phyloP scores from a whole-genome alignment of 2,888 invertebrate species.

The Drosophila picticornis region DNA sequence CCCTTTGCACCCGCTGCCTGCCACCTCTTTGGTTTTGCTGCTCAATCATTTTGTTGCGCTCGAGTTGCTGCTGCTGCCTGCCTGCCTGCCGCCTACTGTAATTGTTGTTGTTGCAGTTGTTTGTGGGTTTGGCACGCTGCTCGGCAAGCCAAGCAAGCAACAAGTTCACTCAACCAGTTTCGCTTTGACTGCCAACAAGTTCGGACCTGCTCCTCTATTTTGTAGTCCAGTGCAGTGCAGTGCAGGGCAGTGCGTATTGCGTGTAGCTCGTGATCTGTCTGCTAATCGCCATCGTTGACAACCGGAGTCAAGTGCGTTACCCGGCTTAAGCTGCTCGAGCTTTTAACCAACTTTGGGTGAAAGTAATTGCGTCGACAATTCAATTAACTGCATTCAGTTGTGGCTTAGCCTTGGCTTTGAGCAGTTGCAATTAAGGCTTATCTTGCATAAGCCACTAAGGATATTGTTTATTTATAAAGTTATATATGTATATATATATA shows the following conservation, averaged over 20 bases:
- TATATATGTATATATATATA: not conserved
- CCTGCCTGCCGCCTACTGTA: not conserved
- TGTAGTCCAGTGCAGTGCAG: not conserved
- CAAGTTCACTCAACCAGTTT: slow-evolving; percentile 78
- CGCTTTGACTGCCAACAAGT: slow-evolving; percentile 65
- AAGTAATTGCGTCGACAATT: slow-evolving; percentile 45
- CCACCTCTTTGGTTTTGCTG: slow-evolving; percentile 4
- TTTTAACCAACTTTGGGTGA: slow-evolving; percentile 27
- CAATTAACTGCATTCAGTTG: slow-evolving; percentile 29
- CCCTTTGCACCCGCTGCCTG: not conserved
- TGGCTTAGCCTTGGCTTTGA: not conserved
- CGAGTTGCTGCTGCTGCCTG: slow-evolving; percentile 56
- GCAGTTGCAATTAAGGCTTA: slow-evolving; percentile 2
- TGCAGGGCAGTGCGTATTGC: slow-evolving; percentile 1
- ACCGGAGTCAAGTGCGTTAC: slow-evolving; percentile 4
- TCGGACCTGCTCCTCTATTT: slow-evolving; percentile 38
- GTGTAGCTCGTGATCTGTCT: slow-evolving; percentile 3
- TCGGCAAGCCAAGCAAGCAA: slow-evolving; percentile 21
- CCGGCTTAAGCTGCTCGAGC: not conserved
- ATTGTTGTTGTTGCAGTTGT: slow-evolving; percentile 14
- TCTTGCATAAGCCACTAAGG: not conserved
- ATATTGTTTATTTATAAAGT: not conserved
- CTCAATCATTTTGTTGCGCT: slow-evolving; percentile 66
- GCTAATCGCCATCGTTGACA: slow-evolving; percentile 1
- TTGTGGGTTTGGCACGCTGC: slow-evolving; percentile 45